Base-by-base conservation (phyloP, 1,140 invertebrate genomes). In the Anastrepha obliqua region DNA sequence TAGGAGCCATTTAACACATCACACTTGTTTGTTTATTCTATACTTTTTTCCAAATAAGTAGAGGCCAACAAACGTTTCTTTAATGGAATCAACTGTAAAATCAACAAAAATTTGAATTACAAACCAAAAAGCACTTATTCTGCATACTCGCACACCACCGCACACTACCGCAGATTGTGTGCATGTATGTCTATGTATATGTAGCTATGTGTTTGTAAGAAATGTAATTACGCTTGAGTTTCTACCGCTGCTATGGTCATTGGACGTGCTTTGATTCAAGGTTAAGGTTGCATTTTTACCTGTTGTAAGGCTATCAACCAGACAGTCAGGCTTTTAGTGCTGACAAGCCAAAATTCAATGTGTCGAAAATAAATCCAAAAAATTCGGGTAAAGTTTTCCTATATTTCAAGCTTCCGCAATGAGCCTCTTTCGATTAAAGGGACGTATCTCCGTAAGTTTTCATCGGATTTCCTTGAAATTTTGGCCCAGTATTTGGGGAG, bases 241-340 rank as follows among this genome's bases (percentile, higher is more conserved):
- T 42, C 39, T 74, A 74, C 39, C 67, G 67, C 42, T 74, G 67
- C 42, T 74, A 47, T 74, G 67, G 67, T 74, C 67, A 74, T 74
- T 74, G 67, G 67, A 74, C 67, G 67, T 74, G 67, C 67, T 74
- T 74, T 47, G 67, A 74, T 74, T 74, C 67, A 74, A 74, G 67
- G 67, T 74, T 74, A 74, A 74, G 67, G 67, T 74, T 74, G 67
- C 67, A 74, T 74, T 74, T 47, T 0, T 65, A 9, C 13, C 15
- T 1, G 42, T 47, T 44, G 6, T 74, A 3, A n/a, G 67, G 5
- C 44, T 44, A 15, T 74, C 44, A n/a, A 13, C 29, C 29, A 42
- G 15, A 47, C 39, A 74, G 44, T 55, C 11, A n/a, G n/a, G 17
- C 67, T n/a, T n/a, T n/a, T n/a, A n/a, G n/a, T n/a, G n/a, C n/a